Evolutionary conservation across 2,888 invertebrate genomes (phyloP), one percentile per base, ranked within the genome.

Genomic region (Meta bourneti): DNA sequence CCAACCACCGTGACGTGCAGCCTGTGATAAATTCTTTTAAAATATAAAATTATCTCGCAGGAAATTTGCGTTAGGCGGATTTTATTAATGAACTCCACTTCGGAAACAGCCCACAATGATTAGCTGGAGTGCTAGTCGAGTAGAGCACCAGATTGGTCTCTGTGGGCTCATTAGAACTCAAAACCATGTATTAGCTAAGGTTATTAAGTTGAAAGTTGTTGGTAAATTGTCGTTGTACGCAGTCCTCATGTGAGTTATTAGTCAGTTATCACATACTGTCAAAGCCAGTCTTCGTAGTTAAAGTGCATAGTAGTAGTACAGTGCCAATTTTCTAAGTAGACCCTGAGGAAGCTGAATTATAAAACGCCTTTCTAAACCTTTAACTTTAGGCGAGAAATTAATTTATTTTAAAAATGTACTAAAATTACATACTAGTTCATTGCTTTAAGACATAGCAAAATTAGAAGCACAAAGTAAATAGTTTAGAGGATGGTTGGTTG

Each of bases 1-100:
- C n/a, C 48, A 7, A 19, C 19, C 34, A 74, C 51, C 54, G 19
- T 75, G 19, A 9, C 19, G 20, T 11, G 72, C 72, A n/a, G 54
- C n/a, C n/a, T 34, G 16, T 20, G 34, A 34, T 54, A 84, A 74
- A 51, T 83, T 72, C 16, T 61, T 75, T 75, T 34, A 16, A 52
- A 61, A 34, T 52, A 52, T 61, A 78, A 13, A 78, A 75, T 48
- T 61, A 61, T 61, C 9, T 11, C 7, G 13, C 13, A 61, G 61
- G 61, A 61, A 61, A 61, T 61, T 61, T 61, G 61, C 11, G 61
- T 61, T 61, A 61, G 61, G 13, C 11, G 61, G 61, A 61, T 16
- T 61, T 61, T 61, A 61, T 61, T 61, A 61, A 61, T 61, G 61
- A 61, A 61, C 61, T 61, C 13, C 11, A 61, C 61, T 61, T 61